A percentile compares a stretch with the other conserved stretches of the same genome.
Evolutionary conservation across 2,797 vertebrate genomes (phyloP).

Genomic region (Xerus rutilus): DNA sequence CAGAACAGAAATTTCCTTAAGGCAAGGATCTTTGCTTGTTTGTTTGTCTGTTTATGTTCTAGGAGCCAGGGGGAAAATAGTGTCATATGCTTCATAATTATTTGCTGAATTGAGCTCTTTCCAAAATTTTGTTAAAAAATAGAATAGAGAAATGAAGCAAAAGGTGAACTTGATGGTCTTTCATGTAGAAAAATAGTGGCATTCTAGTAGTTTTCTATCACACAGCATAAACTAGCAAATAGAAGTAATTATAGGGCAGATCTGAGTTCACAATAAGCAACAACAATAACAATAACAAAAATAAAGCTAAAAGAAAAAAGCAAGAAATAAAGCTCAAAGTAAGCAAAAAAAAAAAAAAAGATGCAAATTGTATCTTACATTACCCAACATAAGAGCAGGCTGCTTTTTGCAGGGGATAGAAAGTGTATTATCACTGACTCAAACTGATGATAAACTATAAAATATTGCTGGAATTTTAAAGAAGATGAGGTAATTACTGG

Average conservation of each 20-base stretch:
- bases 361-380: slow-evolving; percentile 38
- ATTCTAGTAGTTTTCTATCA: slow-evolving; percentile 19
- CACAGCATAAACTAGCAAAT: slow-evolving; percentile 35
- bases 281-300: background rate
- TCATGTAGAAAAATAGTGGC: background rate
- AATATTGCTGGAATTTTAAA: slow-evolving; percentile 36
- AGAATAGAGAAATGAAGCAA: slow-evolving; percentile 41
- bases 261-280: slow-evolving; percentile 63
- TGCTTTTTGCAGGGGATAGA: background rate
- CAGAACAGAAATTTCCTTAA: slow-evolving; percentile 10
- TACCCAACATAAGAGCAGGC: background rate
- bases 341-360: slow-evolving; percentile 46
- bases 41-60: background rate
- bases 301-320: slow-evolving; percentile 49
- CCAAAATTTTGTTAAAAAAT: slow-evolving; percentile 1
- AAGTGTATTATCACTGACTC: background rate
- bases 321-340: slow-evolving; percentile 36
- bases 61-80: slow-evolving; percentile 5
- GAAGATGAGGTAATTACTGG: background rate
- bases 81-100: slow-evolving; percentile 18
- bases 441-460: slow-evolving; percentile 48
- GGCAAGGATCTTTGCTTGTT: background rate
- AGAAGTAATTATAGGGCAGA: slow-evolving; percentile 39
- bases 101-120: slow-evolving; percentile 48
- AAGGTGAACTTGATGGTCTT: background rate